Evolutionary conservation across 92 coral and sea anemone species (phyloP).

Genomic region (Desmophyllum pertusum): DNA sequence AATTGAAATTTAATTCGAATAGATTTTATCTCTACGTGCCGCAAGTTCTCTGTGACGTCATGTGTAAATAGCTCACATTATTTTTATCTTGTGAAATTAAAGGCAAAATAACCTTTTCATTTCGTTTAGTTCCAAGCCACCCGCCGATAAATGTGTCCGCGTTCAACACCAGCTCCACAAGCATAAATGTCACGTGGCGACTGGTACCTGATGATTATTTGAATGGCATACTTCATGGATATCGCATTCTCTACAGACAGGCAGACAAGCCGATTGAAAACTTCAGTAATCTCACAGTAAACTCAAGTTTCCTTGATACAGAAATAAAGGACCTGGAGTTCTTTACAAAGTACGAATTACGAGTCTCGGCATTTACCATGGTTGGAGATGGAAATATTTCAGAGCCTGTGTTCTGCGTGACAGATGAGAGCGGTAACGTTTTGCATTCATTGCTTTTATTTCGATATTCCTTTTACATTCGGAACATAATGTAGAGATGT

Average conservation of each 20-base stretch:
- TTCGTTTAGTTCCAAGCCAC: constrained; percentile 38
- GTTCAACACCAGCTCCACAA: constrained; percentile 49
- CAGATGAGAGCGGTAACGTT: constrained; percentile 87
- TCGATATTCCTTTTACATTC: background rate
- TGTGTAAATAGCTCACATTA: background rate
- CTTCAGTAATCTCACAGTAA: constrained; percentile 6
- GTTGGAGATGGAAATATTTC: constrained; percentile 81
- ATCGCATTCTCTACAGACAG: constrained; percentile 30
- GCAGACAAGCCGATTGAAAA: background rate
- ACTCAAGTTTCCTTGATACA: constrained; percentile 1
- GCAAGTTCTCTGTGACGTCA: background rate
- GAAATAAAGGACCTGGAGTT: constrained; percentile 40
- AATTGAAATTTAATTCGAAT: no score
- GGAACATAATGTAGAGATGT: background rate
- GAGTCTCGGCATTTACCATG: constrained; percentile 69
- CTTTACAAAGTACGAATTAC: constrained; percentile 55
- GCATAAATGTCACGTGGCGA: constrained; percentile 54
- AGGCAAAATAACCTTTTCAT: background rate
- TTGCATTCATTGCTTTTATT: no score
- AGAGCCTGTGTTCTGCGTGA: constrained; percentile 52
- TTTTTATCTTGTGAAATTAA: background rate
- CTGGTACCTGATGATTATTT: constrained; percentile 33
- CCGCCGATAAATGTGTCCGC: constrained; percentile 45
- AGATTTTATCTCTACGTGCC: background rate
- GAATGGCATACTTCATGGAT: constrained; percentile 59